Percentiles rank a stretch among this genome's conserved stretches.
These are phyloP conservation scores for Peribatodes rhomboidaria DNA, from an alignment of 2,888 invertebrate genomes.

Conservation along the genomic window DNA sequence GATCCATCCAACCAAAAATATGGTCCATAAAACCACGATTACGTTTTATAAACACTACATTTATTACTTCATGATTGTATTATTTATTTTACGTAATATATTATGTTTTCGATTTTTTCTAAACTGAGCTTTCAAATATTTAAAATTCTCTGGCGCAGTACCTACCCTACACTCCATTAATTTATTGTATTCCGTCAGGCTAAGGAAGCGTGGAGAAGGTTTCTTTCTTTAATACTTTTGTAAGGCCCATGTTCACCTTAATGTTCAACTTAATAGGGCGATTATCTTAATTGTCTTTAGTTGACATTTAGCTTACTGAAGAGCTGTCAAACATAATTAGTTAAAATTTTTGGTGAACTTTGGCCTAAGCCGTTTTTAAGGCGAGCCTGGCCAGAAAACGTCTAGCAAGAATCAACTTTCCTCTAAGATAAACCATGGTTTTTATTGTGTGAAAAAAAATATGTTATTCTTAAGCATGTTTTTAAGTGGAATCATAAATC, in stretches of 20 bases:
- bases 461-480: no score
- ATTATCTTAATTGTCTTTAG: background rate
- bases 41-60: constrained; percentile 86
- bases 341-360: no score
- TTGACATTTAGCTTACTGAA: no score
- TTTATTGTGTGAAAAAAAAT: no score
- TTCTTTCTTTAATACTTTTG: constrained; percentile 29
- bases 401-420: no score
- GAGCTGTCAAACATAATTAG: background rate
- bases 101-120: constrained; percentile 83
- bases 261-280: no score
- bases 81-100: constrained; percentile 86
- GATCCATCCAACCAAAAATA: constrained; percentile 72
- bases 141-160: constrained; percentile 83
- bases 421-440: no score
- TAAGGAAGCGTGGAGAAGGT: constrained; percentile 60
- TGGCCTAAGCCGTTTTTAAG: no score
- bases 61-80: constrained; percentile 85
- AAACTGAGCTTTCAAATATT: constrained; percentile 84
- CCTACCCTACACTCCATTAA: constrained; percentile 83
- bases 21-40: constrained; percentile 83
- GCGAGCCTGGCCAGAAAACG: no score
- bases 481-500: no score
- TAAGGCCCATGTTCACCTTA: no score
- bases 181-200: constrained; percentile 77